Base-by-base conservation (phyloP, 2,888 invertebrate species). In the Drosophila leonis region DNA sequence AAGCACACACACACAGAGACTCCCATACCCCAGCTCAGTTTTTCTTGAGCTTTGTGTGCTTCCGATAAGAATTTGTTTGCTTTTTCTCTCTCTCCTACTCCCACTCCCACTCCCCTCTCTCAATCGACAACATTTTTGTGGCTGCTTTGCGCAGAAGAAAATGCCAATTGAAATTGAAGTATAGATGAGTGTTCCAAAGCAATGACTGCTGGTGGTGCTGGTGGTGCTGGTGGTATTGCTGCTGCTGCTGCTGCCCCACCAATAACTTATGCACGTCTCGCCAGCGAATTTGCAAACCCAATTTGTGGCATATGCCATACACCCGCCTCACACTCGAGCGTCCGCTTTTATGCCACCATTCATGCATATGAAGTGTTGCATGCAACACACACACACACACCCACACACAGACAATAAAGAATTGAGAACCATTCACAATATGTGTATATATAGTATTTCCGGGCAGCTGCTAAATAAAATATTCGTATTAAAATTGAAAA, bases 101-200 rank as follows among this genome's bases (percentile, higher is more conserved):
- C 5, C 7, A 27, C 24, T 2, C 44, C 4, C 24, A 4, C 15
- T 4, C 46, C 8, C 46, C 72, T 73, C 78, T 29, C 24, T 3
- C 35, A 6, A 37, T 52, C n/a, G 29, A 74, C 48, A 63, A 81
- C 81, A 83, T 86, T 81, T 86, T 83, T 88, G 81, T 78, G 88
- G 75, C 71, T 82, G 82, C 85, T 72, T 76, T 72, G 74, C 74
- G 64, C 76, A 70, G 44, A 59, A 70, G 44, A 78, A 89, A 89
- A 85, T 90, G 86, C 81, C 90, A 90, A 86, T 90, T 85, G 85
- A 77, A 85, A 77, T 83, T 88, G 81, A 88, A 86, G 86, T 86
- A 77, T 57, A 80, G 85, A 76, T 84, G 85, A 84, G 85, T 77
- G 74, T 61, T 60, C 52, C 66, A 71, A 62, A 60, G 68, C 52